Evolutionary conservation across 1,140 invertebrate species (phyloP).

Genomic region (Chlorops oryzae): DNA sequence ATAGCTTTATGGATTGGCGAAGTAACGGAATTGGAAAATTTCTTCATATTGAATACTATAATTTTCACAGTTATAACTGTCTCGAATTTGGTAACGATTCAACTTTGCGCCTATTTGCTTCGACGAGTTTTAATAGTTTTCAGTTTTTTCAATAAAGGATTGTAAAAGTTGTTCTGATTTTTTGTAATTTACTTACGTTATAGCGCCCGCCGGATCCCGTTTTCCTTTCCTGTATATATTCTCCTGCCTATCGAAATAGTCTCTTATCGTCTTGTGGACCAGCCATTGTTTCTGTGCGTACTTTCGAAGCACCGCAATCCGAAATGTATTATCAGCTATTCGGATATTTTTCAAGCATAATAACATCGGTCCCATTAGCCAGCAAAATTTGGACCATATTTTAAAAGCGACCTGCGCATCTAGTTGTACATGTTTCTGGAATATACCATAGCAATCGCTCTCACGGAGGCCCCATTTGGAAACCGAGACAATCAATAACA

Average conservation of each 20-base stretch:
- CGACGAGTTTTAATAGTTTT: too few relatives aligned
- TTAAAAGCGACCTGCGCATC: conserved; percentile 45
- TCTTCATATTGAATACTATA: too few relatives aligned
- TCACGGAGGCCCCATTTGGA: conserved; percentile 42
- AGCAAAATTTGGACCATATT: conserved; percentile 47
- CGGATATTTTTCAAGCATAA: conserved; percentile 41
- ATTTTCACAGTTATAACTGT: too few relatives aligned
- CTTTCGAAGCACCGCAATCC: conserved; percentile 35
- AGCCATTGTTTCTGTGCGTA: conserved; percentile 40
- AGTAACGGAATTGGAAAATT: too few relatives aligned
- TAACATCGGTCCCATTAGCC: conserved; percentile 47
- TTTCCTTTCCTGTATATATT: conserved; percentile 42
- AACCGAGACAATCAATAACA: conserved; percentile 36
- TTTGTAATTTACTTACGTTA: conserved; percentile 38
- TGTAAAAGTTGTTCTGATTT: too few relatives aligned
- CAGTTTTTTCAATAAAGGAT: too few relatives aligned
- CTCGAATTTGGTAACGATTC: too few relatives aligned
- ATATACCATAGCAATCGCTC: conserved; percentile 41
- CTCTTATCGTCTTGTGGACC: conserved; percentile 44
- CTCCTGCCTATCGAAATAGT: conserved; percentile 44
- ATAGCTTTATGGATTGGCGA: too few relatives aligned
- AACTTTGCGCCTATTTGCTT: too few relatives aligned
- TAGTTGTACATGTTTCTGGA: conserved; percentile 39
- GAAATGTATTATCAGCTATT: conserved; percentile 41
- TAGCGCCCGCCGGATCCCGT: conserved; percentile 14